Conservation (phyloP, 2,888 invertebrate species). For the Flabesymbios commensalis region DNA sequence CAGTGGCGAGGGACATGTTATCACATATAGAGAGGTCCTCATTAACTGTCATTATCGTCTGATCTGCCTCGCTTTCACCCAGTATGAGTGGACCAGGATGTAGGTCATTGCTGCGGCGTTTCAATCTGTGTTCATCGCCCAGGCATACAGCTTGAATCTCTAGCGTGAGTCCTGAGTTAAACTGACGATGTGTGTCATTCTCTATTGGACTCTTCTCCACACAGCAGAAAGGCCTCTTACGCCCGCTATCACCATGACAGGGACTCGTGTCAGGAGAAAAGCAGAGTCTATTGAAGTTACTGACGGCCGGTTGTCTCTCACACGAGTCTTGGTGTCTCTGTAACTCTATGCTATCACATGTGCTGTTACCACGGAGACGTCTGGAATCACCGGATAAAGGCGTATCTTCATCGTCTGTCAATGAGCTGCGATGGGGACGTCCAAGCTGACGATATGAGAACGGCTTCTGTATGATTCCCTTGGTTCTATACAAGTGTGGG, state of each 20-base stretch:
- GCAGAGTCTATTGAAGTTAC: neutral
- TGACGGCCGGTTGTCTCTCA: neutral
- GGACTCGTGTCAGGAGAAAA: constrained; percentile 5
- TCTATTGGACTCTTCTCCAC: constrained; percentile 24
- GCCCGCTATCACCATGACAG: neutral
- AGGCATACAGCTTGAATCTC: constrained; percentile 26
- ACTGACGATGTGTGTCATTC: neutral
- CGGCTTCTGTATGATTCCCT: too few relatives aligned
- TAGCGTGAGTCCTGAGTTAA: constrained; percentile 27
- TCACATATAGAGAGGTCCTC: too few relatives aligned
- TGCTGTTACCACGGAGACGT: too few relatives aligned
- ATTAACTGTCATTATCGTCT: too few relatives aligned
- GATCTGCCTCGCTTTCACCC: too few relatives aligned
- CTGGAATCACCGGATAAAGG: too few relatives aligned
- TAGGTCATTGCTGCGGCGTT: constrained; percentile 5
- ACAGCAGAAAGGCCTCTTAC: constrained; percentile 17
- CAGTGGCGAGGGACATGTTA: too few relatives aligned
- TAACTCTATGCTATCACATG: constrained; percentile 16
- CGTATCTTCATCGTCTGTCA: too few relatives aligned
- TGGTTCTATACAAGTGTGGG: too few relatives aligned
- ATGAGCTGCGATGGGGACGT: too few relatives aligned
- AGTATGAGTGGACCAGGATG: too few relatives aligned
- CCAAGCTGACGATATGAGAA: too few relatives aligned
- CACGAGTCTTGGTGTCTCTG: constrained; percentile 4
- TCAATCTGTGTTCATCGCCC: constrained; percentile 39